These are phyloP conservation scores for Berghia stephanieae DNA, from an alignment of 1,140 invertebrate species.

Conservation along the genomic window DNA sequence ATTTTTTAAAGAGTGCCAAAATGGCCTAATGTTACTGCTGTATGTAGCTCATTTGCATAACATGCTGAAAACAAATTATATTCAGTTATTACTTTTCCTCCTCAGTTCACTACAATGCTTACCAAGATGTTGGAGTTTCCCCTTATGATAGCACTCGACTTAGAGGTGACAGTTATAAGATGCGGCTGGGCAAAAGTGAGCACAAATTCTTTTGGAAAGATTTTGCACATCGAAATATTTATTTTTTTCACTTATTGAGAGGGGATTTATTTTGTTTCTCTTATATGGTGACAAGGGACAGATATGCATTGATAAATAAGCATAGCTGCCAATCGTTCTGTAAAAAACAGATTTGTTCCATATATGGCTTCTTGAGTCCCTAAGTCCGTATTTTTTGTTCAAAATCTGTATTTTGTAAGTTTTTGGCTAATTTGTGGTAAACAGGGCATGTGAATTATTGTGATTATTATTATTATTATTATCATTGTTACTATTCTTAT, in stretches of 20 bases:
- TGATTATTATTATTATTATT: no score
- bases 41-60: neutral
- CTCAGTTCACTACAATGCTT: constrained; percentile 76
- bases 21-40: no score
- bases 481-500: no score
- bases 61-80: neutral
- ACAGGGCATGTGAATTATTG: no score
- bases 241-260: neutral
- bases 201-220: neutral
- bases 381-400: neutral
- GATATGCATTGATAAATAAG: no score
- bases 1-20: no score
- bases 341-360: neutral
- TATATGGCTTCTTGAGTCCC: neutral
- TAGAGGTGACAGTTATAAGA: constrained; percentile 58
- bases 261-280: no score
- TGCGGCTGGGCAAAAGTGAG: constrained; percentile 42
- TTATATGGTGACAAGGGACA: no score
- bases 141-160: constrained; percentile 77
- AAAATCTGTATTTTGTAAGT: no score
- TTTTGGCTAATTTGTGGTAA: no score
- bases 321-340: neutral
- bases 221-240: neutral
- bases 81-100: neutral
- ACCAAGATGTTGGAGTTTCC: constrained; percentile 75